Evolutionary conservation across 2,888 invertebrate genomes (phyloP), one percentile per base, ranked within the genome.

Genomic region (Drosophila suboccidentalis): DNA sequence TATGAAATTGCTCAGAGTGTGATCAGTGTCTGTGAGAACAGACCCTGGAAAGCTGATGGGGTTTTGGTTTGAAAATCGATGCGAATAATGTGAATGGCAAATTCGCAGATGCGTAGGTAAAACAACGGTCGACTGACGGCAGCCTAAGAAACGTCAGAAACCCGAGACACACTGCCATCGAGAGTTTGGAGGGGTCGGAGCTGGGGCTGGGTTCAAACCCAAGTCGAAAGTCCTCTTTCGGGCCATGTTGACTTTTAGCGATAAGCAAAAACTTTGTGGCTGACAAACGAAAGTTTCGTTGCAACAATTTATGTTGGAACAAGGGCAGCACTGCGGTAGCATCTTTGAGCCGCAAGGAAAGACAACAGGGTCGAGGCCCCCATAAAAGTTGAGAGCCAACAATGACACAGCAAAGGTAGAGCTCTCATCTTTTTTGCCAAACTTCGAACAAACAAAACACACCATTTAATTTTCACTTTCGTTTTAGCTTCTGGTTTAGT

Each of bases 201-300:
- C n/a, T 34, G 38, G 5, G 5, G 26, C 26, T 26, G 46, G 8
- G n/a, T 26, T 32, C 5, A 34, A 8, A 17, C 54, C n/a, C 43
- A 43, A 60, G 70, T 62, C 46, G 46, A 65, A 65, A 74, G 71
- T 60, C n/a, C 61, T 32, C 32, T 47, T 69, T 55, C 4, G 8
- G 54, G 54, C 17, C 66, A 71, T 63, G 71, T 71, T 75, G 75
- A 75, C 75, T 75, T 74, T 63, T 50, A 67, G 72, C 68, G 82
- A 85, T 83, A 83, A 85, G 75, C 75, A 73, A 67, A 81, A 85
- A 82, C 81, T 86, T 85, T 83, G 82, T 55, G 80, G 72, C 71
- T 78, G 82, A 73, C 80, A 82, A 75, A 80, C 59, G 58, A 83
- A 85, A 82, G 63, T 82, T 80, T 50, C 49, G 68, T 79, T 77